Evolutionary conservation across 2,113 vertebrate genomes (phyloP).

Genomic region (Aegypius monachus): DNA sequence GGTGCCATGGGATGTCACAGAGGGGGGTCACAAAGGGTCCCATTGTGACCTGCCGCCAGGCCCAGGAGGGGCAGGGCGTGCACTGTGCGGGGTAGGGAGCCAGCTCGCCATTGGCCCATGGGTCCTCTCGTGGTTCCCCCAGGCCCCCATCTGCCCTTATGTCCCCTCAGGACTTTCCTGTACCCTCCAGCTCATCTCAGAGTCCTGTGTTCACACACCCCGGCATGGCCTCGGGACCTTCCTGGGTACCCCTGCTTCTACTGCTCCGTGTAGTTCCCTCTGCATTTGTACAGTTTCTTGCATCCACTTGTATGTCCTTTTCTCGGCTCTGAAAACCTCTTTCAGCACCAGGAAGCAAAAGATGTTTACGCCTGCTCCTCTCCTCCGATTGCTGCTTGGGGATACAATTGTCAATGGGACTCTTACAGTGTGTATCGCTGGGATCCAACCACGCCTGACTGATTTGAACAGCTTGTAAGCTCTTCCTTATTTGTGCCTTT

Average conservation of each 20-base stretch:
- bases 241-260: background rate
- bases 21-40: background rate
- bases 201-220: background rate
- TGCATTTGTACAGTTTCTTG: background rate
- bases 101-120: background rate
- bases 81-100: background rate
- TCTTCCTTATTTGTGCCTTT: background rate
- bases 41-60: background rate
- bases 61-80: background rate
- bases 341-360: too few relatives aligned
- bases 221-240: accelerated
- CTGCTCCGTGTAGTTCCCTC: background rate
- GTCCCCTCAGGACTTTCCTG: background rate
- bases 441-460: background rate
- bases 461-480: background rate
- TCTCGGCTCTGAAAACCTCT: background rate
- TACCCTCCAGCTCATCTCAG: background rate
- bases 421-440: background rate
- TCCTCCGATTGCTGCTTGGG: background rate
- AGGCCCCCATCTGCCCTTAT: background rate
- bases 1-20: background rate
- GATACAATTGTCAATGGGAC: background rate
- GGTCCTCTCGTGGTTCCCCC: background rate
- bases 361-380: too few relatives aligned
- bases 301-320: background rate